These are phyloP conservation scores for Ceriagrion tenellum DNA, from an alignment of 2,888 invertebrate species.

Conservation along the genomic window DNA sequence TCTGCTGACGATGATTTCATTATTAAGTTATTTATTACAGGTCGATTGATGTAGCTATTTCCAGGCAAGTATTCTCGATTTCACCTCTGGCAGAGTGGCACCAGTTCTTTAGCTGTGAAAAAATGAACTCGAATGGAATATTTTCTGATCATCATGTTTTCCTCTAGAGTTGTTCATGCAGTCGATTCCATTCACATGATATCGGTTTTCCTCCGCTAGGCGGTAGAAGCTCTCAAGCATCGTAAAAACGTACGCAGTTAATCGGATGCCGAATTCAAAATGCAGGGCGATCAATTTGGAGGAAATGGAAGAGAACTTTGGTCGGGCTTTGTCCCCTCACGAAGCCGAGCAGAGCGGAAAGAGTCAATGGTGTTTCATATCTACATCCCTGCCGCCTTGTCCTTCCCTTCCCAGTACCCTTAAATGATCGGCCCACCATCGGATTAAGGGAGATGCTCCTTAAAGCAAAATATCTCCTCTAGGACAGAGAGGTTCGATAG, in stretches of 20 bases:
- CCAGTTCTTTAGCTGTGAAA: too few species aligned
- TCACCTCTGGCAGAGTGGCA: too few species aligned
- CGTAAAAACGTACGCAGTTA: not conserved
- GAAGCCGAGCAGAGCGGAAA: not conserved
- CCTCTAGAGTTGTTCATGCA: not conserved
- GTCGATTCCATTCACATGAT: not conserved
- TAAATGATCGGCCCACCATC: not conserved
- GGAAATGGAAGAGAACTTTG: not conserved
- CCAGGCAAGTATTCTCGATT: too few species aligned
- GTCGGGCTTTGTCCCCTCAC: not conserved
- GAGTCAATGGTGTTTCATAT: too few species aligned
- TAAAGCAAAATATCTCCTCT: not conserved
- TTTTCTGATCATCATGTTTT: not conserved
- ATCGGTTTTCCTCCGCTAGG: not conserved
- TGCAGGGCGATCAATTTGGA: not conserved
- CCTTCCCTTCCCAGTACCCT: not conserved
- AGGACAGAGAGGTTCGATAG: not conserved
- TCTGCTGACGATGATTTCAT: too few species aligned
- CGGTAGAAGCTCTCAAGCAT: not conserved
- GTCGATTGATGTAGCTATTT: too few species aligned
- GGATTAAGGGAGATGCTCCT: conserved; percentile 9
- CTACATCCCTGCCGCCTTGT: not conserved
- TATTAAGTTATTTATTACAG: too few species aligned
- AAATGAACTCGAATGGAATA: too few species aligned
- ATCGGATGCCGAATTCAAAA: not conserved